Percentiles rank a stretch among this genome's conserved stretches.
Evolutionary conservation across 2,797 vertebrate species (phyloP).

Genomic region (Rhincodon typus): DNA sequence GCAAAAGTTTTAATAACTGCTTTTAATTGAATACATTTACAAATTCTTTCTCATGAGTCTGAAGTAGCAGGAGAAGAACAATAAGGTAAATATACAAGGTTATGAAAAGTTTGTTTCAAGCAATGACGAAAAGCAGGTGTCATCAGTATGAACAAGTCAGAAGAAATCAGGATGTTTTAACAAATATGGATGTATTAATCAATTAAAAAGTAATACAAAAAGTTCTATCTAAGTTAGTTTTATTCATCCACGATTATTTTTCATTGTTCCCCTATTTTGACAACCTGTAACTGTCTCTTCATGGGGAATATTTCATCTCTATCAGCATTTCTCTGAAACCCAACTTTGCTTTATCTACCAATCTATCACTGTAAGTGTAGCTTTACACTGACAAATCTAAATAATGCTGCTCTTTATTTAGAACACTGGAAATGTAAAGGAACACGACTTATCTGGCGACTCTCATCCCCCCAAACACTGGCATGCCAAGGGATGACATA

Average conservation of each 20-base stretch:
- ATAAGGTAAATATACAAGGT: not conserved
- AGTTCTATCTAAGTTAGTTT: not conserved
- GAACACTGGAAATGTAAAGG: not conserved
- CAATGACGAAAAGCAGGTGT: not conserved
- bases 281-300: not conserved
- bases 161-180: not conserved
- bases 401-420: not conserved
- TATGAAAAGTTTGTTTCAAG: not conserved
- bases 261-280: not conserved
- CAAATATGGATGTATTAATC: not conserved
- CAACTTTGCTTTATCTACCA: not conserved
- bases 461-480: not conserved
- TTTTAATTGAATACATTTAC: not conserved
- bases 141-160: not conserved
- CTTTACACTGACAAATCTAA: not conserved
- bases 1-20: not conserved
- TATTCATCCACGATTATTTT: not conserved
- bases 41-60: too few species aligned
- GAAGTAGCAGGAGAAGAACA: not conserved
- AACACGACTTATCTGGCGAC: not conserved
- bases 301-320: not conserved
- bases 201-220: not conserved
- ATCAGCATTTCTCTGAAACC: not conserved
- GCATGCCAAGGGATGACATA: slow-evolving; percentile 6
- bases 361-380: not conserved